Conservation (phyloP, 2,888 invertebrate species). For the Rhagonycha fulva region DNA sequence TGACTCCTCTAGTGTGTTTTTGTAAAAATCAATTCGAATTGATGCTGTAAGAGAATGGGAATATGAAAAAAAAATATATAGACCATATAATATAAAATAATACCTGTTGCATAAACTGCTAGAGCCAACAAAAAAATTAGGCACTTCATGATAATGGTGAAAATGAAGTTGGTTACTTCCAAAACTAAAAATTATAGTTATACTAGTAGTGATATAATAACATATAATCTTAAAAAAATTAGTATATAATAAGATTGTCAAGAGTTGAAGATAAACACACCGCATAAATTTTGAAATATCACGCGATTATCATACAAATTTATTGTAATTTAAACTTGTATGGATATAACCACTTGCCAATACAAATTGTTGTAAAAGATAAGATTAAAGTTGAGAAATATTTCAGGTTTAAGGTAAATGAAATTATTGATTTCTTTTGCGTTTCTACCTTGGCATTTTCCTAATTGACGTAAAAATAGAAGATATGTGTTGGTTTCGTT, state of each 20-base stretch:
- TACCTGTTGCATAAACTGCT: not conserved
- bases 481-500: too few relatives aligned
- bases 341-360: not conserved
- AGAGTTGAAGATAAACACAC: not conserved
- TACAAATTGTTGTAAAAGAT: not conserved
- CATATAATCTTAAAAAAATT: not conserved
- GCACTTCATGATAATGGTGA: not conserved
- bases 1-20: not conserved
- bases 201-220: not conserved
- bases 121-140: not conserved
- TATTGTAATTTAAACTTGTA: not conserved
- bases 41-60: not conserved
- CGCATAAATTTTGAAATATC: not conserved
- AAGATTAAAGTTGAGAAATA: not conserved
- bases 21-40: not conserved
- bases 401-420: not conserved
- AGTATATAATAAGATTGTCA: not conserved
- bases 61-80: not conserved
- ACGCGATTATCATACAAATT: not conserved
- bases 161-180: not conserved
- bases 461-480: not conserved
- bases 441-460: not conserved
- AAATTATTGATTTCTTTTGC: not conserved
- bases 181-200: not conserved
- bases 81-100: not conserved